These are phyloP conservation scores for Chymomyza costata DNA, from an alignment of 1,140 invertebrate species.

Conservation along the genomic window DNA sequence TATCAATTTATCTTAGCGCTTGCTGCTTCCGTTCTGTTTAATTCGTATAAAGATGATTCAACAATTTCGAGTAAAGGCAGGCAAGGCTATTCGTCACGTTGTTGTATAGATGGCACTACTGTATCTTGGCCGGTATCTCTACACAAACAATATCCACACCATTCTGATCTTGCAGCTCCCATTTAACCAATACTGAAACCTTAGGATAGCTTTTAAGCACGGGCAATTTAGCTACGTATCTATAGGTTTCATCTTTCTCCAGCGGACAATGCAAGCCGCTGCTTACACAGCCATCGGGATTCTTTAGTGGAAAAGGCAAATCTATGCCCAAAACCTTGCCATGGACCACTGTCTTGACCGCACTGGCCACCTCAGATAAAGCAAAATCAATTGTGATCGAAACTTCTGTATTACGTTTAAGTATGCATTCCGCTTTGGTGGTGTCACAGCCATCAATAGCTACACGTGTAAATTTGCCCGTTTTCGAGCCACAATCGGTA, in stretches of 20 bases:
- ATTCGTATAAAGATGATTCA: constrained; percentile 16
- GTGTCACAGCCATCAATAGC: constrained; percentile 78
- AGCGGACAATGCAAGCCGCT: constrained; percentile 83
- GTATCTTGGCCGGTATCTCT: constrained; percentile 80
- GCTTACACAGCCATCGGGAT: constrained; percentile 81
- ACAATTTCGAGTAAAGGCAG: constrained; percentile 11
- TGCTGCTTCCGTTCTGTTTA: constrained; percentile 15
- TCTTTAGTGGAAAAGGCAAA: constrained; percentile 82
- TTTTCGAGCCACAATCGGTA: constrained; percentile 77
- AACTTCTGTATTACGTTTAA: constrained; percentile 79
- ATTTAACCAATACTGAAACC: constrained; percentile 82
- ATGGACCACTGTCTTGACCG: constrained; percentile 80
- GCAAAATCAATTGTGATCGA: constrained; percentile 79
- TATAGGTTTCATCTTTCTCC: constrained; percentile 77
- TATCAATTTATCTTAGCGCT: constrained; percentile 36
- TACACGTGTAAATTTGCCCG: constrained; percentile 77
- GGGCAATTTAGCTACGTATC: constrained; percentile 79
- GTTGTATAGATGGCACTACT: constrained; percentile 48
- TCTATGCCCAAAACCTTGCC: constrained; percentile 82
- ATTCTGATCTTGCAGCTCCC: constrained; percentile 81
- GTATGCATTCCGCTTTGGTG: constrained; percentile 77
- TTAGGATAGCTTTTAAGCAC: constrained; percentile 81
- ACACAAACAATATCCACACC: constrained; percentile 81
- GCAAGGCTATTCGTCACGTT: neutral
- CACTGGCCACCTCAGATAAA: constrained; percentile 47